phyloP scores from a whole-genome alignment of 2,113 vertebrate species.

The Tricholaema leucomelas region DNA sequence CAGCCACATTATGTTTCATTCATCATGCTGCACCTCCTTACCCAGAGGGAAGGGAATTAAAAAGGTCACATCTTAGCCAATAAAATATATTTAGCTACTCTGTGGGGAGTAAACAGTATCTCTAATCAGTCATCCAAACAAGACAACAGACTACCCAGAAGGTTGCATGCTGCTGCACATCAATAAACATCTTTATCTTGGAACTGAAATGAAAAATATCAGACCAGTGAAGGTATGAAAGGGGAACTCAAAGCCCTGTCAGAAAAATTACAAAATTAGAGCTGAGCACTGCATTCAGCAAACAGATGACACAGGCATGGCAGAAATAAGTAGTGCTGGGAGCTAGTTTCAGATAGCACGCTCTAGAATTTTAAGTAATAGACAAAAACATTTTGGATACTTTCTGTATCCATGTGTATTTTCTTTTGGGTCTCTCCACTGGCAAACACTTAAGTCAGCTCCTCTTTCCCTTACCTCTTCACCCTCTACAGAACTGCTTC shows the following conservation, averaged over 20 bases:
- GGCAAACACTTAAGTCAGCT: background rate
- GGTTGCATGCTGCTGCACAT: conserved; percentile 1
- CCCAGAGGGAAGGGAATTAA: conserved; percentile 48
- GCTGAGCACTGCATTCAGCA: conserved; percentile 46
- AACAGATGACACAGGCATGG: background rate
- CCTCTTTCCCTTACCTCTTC: background rate
- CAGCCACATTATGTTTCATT: conserved; percentile 26
- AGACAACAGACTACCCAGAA: conserved; percentile 8
- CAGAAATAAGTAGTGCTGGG: conserved; percentile 38
- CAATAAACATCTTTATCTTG: conserved; percentile 48
- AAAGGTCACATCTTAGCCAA: conserved; percentile 60
- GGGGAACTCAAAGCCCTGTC: conserved; percentile 7
- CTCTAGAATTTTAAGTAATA: background rate
- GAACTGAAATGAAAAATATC: conserved; percentile 50
- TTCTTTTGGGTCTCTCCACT: background rate
- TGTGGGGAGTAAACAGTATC: background rate
- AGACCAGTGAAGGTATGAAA: conserved; percentile 49
- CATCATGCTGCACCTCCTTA: conserved; percentile 5
- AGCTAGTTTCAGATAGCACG: background rate
- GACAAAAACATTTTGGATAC: background rate
- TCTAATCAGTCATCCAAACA: conserved; percentile 53
- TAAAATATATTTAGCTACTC: conserved; percentile 49
- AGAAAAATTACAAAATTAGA: conserved; percentile 55
- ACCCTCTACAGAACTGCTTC: background rate
- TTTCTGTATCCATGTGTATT: background rate